Base-by-base conservation (phyloP, 2,888 invertebrate species). In the Notodonta ziczac region DNA sequence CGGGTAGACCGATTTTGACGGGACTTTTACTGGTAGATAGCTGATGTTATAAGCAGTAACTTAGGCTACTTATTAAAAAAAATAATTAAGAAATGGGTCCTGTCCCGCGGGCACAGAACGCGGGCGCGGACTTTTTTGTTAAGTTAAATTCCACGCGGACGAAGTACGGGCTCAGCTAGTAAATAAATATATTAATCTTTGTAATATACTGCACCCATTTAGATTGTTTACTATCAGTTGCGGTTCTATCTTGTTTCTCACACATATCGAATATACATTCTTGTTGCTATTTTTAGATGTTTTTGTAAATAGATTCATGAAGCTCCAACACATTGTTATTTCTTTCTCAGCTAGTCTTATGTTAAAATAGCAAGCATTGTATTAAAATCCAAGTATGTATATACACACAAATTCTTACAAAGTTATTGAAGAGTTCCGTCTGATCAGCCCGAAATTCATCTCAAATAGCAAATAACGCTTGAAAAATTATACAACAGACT, bases 251-350 rank as follows among this genome's bases (percentile, higher is more conserved):
- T n/a, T 35, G 14, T 14, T 39, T n/a, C 40, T 14, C 16, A 10
- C 12, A 24, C 7, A 24, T 56, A 42, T 12, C 24, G 24, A 44
- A 46, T 56, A n/a, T 16, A 50, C 50, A 16, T 50, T 16, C 50
- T 39, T 5, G 39, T 50, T 58, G 51, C 57, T 52, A 52, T 58
- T 58, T 51, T 58, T 39, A 53, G 32, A 35, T 39, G 40, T 35
- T 24, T 16, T 24, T 2, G 24, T 24, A 24, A 24, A 24, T 24
- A 24, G 24, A 2, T 6, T 51, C 4, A 16, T 42, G 51, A 42
- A 42, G 16, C 16, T 42, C 24, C 14, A 24, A 6, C n/a, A 46
- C 48, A 57, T 57, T 57, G 50, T 50, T 58, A 51, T 51, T 51
- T 13, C 40, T 50, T 50, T 51, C 51, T 58, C 42, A n/a, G 44